These are phyloP conservation scores for Ammodytes marinus DNA, from an alignment of 2,113 vertebrate species.

Conservation along the genomic window DNA sequence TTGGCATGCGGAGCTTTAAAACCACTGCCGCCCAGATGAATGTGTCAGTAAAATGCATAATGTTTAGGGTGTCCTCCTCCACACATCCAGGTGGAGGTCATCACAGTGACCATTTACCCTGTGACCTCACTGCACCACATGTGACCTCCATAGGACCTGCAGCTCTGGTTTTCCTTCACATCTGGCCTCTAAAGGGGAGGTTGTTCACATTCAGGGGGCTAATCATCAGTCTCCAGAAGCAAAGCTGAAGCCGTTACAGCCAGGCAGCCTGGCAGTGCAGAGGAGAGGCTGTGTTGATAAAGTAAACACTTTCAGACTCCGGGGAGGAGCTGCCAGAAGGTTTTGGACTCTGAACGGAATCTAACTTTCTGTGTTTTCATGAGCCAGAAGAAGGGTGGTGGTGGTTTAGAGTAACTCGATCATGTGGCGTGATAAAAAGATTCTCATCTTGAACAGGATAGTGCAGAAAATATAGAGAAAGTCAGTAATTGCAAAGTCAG, in stretches of 20 bases:
- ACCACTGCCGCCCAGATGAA: conserved; percentile 20
- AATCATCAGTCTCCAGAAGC: conserved; percentile 47
- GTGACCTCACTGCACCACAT: conserved; percentile 51
- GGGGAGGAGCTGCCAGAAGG: conserved; percentile 5
- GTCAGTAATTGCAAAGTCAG: too few relatives aligned
- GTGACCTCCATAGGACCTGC: conserved; percentile 52
- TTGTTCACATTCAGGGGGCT: conserved; percentile 21
- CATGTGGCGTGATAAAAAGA: background rate
- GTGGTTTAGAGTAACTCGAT: conserved; percentile 14
- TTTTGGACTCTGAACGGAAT: conserved; percentile 41
- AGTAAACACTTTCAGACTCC: conserved; percentile 38
- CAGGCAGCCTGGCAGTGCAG: background rate
- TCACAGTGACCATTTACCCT: conserved; percentile 56
- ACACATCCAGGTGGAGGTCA: conserved; percentile 64
- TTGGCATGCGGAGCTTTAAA: conserved; percentile 7
- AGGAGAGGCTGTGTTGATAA: conserved; percentile 19
- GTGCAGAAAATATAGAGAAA: conserved; percentile 15
- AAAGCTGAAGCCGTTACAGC: background rate
- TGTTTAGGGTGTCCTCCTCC: conserved; percentile 23
- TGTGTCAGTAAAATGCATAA: conserved; percentile 36
- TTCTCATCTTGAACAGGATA: background rate
- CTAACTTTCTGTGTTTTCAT: conserved; percentile 25
- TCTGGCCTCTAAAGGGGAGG: conserved; percentile 35
- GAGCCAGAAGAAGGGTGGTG: background rate
- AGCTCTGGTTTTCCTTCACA: conserved; percentile 53